These are phyloP conservation scores for Bembecia ichneumoniformis DNA, from an alignment of 2,888 invertebrate genomes.

Conservation along the genomic window DNA sequence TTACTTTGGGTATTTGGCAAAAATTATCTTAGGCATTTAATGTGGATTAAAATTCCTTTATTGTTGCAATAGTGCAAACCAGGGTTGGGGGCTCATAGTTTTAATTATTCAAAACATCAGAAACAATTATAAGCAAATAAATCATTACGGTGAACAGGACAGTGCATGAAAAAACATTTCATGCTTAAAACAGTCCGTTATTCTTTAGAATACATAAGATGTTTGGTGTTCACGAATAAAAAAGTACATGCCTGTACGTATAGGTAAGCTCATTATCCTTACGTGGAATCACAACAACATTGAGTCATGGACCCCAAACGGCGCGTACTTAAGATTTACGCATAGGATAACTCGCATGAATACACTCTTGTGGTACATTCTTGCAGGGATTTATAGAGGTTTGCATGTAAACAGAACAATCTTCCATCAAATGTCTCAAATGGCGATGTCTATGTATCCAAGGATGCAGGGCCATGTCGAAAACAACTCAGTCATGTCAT, in stretches of 20 bases:
- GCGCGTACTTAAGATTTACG: constrained; percentile 43
- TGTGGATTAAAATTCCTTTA: too few relatives aligned
- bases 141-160: too few relatives aligned
- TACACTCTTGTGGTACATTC: constrained; percentile 27
- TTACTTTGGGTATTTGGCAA: too few relatives aligned
- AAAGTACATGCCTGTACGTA: not conserved
- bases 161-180: too few relatives aligned
- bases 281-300: constrained; percentile 8
- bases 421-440: constrained; percentile 59
- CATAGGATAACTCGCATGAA: constrained; percentile 41
- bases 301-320: constrained; percentile 34
- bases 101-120: too few relatives aligned
- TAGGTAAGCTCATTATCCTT: not conserved
- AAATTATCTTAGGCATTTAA: too few relatives aligned
- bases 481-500: constrained; percentile 41
- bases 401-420: constrained; percentile 53
- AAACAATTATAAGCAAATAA: too few relatives aligned
- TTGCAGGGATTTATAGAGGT: constrained; percentile 27
- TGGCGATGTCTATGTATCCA: constrained; percentile 41
- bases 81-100: too few relatives aligned
- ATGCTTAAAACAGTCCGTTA: too few relatives aligned
- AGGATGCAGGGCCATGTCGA: constrained; percentile 34
- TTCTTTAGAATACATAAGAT: too few relatives aligned
- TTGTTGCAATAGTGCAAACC: too few relatives aligned
- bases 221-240: too few relatives aligned